These are phyloP conservation scores for Lymantria monacha DNA, from an alignment of 2,888 invertebrate species.

Conservation along the genomic window DNA sequence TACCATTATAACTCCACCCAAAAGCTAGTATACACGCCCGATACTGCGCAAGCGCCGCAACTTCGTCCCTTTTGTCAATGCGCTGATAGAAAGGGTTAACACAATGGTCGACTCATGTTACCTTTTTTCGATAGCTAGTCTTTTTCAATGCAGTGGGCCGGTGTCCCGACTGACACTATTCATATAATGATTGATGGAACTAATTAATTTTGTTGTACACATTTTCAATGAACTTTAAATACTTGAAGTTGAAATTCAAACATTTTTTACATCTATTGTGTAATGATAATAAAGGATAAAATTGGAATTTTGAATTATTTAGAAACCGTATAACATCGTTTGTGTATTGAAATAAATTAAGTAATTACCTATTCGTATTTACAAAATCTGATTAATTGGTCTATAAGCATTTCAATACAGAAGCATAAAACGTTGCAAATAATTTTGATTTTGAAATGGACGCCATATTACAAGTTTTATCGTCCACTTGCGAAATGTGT, in stretches of 20 bases:
- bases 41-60: constrained; percentile 49
- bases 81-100: constrained; percentile 59
- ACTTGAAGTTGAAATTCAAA: constrained; percentile 66
- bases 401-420: too few species aligned
- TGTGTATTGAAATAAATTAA: too few species aligned
- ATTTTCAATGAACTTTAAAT: constrained; percentile 52
- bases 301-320: constrained; percentile 40
- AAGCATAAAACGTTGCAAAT: too few species aligned
- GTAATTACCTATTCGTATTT: too few species aligned
- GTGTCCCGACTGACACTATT: constrained; percentile 65
- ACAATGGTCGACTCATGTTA: constrained; percentile 75
- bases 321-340: too few species aligned
- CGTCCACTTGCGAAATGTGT: too few species aligned
- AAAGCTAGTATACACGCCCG: constrained; percentile 43
- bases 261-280: constrained; percentile 51
- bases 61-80: constrained; percentile 34
- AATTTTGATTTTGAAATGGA: too few species aligned
- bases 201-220: constrained; percentile 77
- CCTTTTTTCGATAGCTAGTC: constrained; percentile 60
- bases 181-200: constrained; percentile 77
- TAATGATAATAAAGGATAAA: constrained; percentile 45
- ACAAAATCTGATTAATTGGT: too few species aligned
- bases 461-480: too few species aligned
- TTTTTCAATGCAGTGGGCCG: constrained; percentile 70
- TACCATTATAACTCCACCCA: constrained; percentile 61